Conservation (phyloP, 30 jellyfish, hydroid and myxozoan species). For the Hydractinia symbiolongicarpus region DNA sequence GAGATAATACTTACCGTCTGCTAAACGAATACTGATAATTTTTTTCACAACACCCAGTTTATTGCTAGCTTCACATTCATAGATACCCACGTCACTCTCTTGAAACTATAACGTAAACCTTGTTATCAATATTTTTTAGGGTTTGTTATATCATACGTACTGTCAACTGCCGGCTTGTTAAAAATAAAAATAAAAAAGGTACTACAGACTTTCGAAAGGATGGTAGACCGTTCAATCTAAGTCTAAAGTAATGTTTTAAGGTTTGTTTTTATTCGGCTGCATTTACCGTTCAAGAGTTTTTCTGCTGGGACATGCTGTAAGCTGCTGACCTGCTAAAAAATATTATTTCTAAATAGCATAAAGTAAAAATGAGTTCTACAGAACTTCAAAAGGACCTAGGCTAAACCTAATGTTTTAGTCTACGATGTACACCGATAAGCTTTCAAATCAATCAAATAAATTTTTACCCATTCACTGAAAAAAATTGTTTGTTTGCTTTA, state of each 20-base stretch:
- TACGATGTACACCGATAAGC: too few relatives aligned
- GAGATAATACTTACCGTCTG: neutral
- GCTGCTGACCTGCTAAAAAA: too few relatives aligned
- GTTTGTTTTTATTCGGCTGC: too few relatives aligned
- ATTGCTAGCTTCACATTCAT: slow-evolving; percentile 19
- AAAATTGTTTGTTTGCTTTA: neutral
- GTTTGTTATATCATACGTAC: too few relatives aligned
- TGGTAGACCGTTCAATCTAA: neutral
- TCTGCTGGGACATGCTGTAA: too few relatives aligned
- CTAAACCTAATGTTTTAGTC: too few relatives aligned
- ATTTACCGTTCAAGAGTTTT: too few relatives aligned
- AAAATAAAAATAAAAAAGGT: neutral
- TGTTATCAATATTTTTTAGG: neutral
- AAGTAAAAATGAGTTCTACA: too few relatives aligned
- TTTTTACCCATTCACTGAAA: neutral
- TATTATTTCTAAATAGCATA: too few relatives aligned
- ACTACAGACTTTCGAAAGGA: neutral
- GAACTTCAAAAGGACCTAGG: too few relatives aligned
- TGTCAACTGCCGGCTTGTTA: neutral
- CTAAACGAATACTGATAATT: neutral
- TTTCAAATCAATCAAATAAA: neutral
- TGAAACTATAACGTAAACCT: neutral
- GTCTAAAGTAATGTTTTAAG: too few relatives aligned
- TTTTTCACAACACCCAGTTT: slow-evolving; percentile 20
- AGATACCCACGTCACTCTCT: slow-evolving; percentile 8